Evolutionary conservation across 2,113 vertebrate genomes (phyloP).

Genomic region (Lampris incognitus): DNA sequence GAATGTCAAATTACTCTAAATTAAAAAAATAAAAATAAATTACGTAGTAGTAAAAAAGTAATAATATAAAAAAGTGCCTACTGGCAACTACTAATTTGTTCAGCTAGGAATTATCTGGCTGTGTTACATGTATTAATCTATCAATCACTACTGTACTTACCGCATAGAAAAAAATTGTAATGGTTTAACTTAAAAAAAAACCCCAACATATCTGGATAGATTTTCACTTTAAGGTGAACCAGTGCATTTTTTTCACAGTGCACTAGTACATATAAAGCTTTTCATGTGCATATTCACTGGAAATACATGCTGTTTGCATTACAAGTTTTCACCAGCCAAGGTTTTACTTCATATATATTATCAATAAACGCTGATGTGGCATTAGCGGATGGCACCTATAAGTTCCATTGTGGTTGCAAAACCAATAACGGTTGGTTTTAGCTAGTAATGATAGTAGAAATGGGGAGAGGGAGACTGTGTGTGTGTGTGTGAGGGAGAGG

Average conservation of each 20-base stretch:
- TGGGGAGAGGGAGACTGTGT: background rate
- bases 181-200: background rate
- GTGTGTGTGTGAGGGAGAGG: background rate
- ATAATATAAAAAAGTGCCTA: background rate
- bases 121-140: constrained; percentile 6
- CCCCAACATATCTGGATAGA: constrained; percentile 7
- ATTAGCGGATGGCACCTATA: constrained; percentile 1
- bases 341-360: constrained; percentile 12
- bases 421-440: background rate
- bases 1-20: background rate
- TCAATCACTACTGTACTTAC: background rate
- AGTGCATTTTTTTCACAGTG: constrained; percentile 18
- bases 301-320: constrained; percentile 12
- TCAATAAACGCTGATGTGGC: constrained; percentile 1
- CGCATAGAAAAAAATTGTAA: background rate
- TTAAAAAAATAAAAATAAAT: constrained; percentile 5
- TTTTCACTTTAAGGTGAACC: constrained; percentile 17
- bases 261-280: background rate
- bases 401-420: constrained; percentile 1
- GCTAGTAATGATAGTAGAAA: constrained; percentile 19
- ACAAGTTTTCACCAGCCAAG: constrained; percentile 6
- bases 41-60: background rate
- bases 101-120: constrained; percentile 32
- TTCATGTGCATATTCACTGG: background rate
- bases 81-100: background rate